phyloP scores from a whole-genome alignment of 2,797 vertebrate genomes.

The Decapterus maruadsi region DNA sequence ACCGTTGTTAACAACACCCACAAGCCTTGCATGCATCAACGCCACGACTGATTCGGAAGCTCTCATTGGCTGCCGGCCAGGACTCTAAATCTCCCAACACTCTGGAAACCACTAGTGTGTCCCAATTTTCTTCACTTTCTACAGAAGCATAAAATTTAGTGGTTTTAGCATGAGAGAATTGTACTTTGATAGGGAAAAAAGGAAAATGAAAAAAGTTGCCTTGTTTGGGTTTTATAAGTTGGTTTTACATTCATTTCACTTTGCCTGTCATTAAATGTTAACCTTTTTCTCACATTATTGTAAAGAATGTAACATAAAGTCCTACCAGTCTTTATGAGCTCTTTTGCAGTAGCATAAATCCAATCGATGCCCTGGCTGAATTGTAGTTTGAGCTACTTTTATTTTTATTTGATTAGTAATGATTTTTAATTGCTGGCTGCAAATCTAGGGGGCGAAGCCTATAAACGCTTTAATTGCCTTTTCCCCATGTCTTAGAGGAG shows the following conservation, averaged over 20 bases:
- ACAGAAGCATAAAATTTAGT: slow-evolving; percentile 52
- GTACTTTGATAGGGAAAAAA: slow-evolving; percentile 55
- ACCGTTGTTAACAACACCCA: slow-evolving; percentile 87
- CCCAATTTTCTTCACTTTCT: slow-evolving; percentile 77
- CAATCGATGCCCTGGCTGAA: slow-evolving; percentile 67
- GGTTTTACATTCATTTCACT: slow-evolving; percentile 59
- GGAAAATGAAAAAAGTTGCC: slow-evolving; percentile 67
- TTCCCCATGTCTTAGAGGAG: slow-evolving; percentile 77
- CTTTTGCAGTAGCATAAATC: slow-evolving; percentile 75
- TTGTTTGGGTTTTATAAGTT: slow-evolving; percentile 66
- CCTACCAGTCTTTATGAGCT: slow-evolving; percentile 68
- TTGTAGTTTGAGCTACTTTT: slow-evolving; percentile 79
- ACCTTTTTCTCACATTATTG: slow-evolving; percentile 71
- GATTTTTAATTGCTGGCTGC: slow-evolving; percentile 86
- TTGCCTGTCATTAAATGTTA: slow-evolving; percentile 60
- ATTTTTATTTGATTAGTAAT: slow-evolving; percentile 88
- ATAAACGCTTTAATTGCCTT: slow-evolving; percentile 85
- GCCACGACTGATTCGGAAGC: slow-evolving; percentile 80
- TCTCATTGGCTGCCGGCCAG: slow-evolving; percentile 83
- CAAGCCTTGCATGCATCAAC: slow-evolving; percentile 76
- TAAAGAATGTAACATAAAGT: slow-evolving; percentile 71
- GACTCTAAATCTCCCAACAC: slow-evolving; percentile 84
- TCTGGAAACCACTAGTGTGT: slow-evolving; percentile 79
- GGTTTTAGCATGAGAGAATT: slow-evolving; percentile 49
- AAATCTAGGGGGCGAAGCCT: slow-evolving; percentile 80